A percentile compares a stretch with the other conserved stretches of the same genome.
phyloP scores from a whole-genome alignment of 2,888 invertebrate species.

The Rhaphigaster nebulosa region DNA sequence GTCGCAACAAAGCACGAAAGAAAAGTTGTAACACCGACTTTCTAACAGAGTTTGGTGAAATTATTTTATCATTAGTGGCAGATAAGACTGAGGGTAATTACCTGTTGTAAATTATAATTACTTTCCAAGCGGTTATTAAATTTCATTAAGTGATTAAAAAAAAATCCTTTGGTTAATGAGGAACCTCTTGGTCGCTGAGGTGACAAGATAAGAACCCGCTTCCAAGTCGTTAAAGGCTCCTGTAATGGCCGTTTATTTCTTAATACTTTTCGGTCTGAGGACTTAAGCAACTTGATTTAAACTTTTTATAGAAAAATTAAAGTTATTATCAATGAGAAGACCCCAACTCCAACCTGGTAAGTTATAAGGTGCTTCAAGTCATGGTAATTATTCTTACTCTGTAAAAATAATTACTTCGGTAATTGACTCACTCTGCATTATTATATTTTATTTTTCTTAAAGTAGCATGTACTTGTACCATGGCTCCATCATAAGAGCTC shows the following conservation, averaged over 20 bases:
- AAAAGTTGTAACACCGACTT: not conserved
- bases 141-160: constrained; percentile 39
- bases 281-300: not conserved
- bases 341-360: not conserved
- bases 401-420: no score
- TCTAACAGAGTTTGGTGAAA: not conserved
- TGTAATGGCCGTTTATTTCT: constrained; percentile 1
- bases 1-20: not conserved
- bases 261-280: not conserved
- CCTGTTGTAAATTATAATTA: constrained; percentile 5
- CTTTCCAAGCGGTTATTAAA: constrained; percentile 5
- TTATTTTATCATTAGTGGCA: not conserved
- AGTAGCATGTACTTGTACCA: no score
- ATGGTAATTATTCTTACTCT: no score
- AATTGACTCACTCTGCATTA: no score
- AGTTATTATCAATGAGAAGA: not conserved
- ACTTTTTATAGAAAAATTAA: not conserved
- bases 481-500: no score
- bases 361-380: not conserved
- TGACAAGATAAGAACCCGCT: not conserved
- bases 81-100: constrained; percentile 23
- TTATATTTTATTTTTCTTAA: no score
- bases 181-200: not conserved
- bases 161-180: constrained; percentile 36
- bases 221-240: not conserved